Percentiles rank a stretch among this genome's conserved stretches.
phyloP scores from a whole-genome alignment of 2,113 vertebrate genomes.

The Pagrus major region DNA sequence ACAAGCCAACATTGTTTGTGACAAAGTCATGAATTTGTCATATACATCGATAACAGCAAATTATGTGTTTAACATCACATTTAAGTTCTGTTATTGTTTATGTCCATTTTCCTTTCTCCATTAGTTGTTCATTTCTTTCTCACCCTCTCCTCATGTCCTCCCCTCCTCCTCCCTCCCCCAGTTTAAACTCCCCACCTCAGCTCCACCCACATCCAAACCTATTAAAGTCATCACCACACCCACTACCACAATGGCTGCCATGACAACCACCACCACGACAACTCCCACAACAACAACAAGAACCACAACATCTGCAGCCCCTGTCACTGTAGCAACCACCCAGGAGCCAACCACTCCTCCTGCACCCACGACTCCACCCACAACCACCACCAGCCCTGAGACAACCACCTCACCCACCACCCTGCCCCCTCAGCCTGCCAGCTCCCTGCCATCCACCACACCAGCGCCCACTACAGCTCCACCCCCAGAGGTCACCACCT shows the following conservation, averaged over 20 bases:
- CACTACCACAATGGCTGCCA: conserved; percentile 59
- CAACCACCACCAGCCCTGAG: conserved; percentile 40
- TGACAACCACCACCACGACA: conserved; percentile 25
- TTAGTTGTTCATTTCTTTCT: conserved; percentile 61
- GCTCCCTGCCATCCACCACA: conserved; percentile 15
- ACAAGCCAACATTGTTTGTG: neutral
- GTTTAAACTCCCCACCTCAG: conserved; percentile 83
- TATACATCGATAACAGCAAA: conserved; percentile 5
- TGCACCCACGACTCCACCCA: conserved; percentile 8
- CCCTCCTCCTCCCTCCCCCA: conserved; percentile 52
- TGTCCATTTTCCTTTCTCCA: conserved; percentile 43
- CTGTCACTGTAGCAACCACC: conserved; percentile 53
- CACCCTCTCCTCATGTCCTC: conserved; percentile 53
- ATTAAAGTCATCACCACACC: conserved; percentile 64
- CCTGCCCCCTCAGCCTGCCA: conserved; percentile 46
- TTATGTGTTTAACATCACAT: conserved; percentile 39
- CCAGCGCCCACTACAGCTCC: neutral
- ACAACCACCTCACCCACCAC: conserved; percentile 36
- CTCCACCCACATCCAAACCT: conserved; percentile 75
- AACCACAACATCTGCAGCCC: conserved; percentile 29
- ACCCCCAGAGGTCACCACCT: conserved; percentile 32
- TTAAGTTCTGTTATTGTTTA: conserved; percentile 40
- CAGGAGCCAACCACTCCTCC: conserved; percentile 37
- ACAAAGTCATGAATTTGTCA: conserved; percentile 26
- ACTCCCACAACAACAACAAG: conserved; percentile 12